phyloP scores from a whole-genome alignment of 2,888 invertebrate species.

The Aporophyla nigra region DNA sequence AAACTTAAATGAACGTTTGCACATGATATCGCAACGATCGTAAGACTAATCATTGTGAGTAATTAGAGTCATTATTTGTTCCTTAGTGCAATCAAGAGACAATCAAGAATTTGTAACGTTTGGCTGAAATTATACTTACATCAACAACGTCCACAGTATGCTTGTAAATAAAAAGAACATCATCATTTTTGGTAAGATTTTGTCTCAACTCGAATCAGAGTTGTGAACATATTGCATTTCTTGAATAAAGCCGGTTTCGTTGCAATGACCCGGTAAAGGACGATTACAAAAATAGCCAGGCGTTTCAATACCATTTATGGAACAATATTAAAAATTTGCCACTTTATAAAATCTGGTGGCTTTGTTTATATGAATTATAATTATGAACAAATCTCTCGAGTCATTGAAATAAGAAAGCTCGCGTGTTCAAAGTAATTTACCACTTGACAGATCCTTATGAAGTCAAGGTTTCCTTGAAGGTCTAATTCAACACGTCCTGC shows the following conservation, averaged over 20 bases:
- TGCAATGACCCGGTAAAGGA: conserved; percentile 1
- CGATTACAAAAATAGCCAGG: not conserved
- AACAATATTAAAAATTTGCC: not conserved
- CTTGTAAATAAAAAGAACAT: conserved; percentile 48
- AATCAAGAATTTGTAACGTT: conserved; percentile 24
- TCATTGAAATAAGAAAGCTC: conserved; percentile 15
- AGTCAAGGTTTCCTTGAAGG: conserved; percentile 29
- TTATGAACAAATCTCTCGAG: not conserved
- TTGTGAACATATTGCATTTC: not conserved
- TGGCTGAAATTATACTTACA: conserved; percentile 32
- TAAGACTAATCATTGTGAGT: conserved; percentile 58
- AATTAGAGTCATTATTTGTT: conserved; percentile 55
- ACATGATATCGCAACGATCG: conserved; percentile 51
- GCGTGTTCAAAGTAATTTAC: conserved; percentile 9
- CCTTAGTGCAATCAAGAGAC: conserved; percentile 41
- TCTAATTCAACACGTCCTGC: conserved; percentile 16
- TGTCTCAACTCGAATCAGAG: not conserved
- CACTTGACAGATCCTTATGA: conserved; percentile 19
- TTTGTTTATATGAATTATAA: not conserved
- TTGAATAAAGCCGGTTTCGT: not conserved
- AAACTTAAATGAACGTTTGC: conserved; percentile 44
- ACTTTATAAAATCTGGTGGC: not conserved
- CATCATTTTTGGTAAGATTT: not conserved
- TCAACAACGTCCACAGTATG: conserved; percentile 38
- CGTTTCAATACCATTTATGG: conserved; percentile 17